A percentile compares a stretch with the other conserved stretches of the same genome.
Evolutionary conservation across 2,797 vertebrate species (phyloP).

Genomic region (Danio choprae): DNA sequence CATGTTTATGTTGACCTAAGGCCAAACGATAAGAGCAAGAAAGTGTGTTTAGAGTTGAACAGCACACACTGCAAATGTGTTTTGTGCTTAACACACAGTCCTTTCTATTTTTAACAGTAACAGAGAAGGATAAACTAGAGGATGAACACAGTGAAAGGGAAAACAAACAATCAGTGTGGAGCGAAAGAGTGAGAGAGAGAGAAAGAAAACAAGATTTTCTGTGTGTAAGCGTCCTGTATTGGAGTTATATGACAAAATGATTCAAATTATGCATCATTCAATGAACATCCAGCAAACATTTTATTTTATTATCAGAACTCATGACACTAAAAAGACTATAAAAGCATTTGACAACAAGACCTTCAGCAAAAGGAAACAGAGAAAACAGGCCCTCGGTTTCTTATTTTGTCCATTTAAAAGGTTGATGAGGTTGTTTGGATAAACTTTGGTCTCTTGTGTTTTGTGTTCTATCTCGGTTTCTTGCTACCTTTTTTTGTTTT

Average conservation of each 20-base stretch:
- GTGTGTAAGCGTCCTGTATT: not conserved
- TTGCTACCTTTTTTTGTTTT: not conserved
- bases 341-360: not conserved
- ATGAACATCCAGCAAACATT: not conserved
- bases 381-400: not conserved
- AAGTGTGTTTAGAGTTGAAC: constrained; percentile 7
- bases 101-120: constrained; percentile 31
- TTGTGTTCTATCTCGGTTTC: not conserved
- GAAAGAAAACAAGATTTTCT: not conserved
- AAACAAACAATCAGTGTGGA: not conserved
- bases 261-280: not conserved
- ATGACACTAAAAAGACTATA: not conserved
- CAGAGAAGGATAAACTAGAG: constrained; percentile 10
- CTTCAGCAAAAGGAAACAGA: not conserved
- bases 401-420: not conserved
- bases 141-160: constrained; percentile 2
- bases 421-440: not conserved
- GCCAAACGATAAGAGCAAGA: constrained; percentile 6
- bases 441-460: not conserved
- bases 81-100: not conserved
- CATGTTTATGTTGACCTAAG: constrained; percentile 24
- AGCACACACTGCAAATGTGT: constrained; percentile 12
- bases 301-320: not conserved
- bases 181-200: not conserved
- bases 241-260: not conserved